Conservation (phyloP, 1,140 invertebrate species). For the Drosophila sturtevanti region DNA sequence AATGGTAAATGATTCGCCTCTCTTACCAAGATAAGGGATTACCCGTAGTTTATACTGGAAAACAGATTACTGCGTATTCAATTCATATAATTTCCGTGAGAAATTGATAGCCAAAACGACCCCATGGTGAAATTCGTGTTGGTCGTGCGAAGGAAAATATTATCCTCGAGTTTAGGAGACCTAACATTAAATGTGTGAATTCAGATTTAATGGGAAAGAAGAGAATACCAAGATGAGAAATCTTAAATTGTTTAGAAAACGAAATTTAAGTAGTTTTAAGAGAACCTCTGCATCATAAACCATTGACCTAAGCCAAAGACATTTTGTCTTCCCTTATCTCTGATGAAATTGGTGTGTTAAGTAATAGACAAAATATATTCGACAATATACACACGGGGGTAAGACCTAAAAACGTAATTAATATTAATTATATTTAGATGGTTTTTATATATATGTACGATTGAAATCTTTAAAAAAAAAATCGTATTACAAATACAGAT, state of each 20-base stretch:
- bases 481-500: no score
- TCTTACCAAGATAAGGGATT: slow-evolving; percentile 33
- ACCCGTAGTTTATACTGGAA: no score
- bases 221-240: no score
- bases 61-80: not conserved
- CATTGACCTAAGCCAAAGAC: not conserved
- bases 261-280: not conserved
- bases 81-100: not conserved
- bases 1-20: slow-evolving; percentile 45
- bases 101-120: not conserved
- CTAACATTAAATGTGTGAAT: no score
- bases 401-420: not conserved
- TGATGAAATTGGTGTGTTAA: not conserved
- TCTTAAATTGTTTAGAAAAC: not conserved
- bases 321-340: not conserved
- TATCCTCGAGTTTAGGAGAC: no score
- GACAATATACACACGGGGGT: no score
- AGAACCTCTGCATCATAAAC: not conserved
- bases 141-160: no score
- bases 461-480: no score
- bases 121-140: not conserved
- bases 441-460: no score
- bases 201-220: no score
- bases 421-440: not conserved
- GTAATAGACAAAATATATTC: not conserved